These are phyloP conservation scores for Drosophila nasuta DNA, from an alignment of 1,140 invertebrate genomes.

Conservation along the genomic window DNA sequence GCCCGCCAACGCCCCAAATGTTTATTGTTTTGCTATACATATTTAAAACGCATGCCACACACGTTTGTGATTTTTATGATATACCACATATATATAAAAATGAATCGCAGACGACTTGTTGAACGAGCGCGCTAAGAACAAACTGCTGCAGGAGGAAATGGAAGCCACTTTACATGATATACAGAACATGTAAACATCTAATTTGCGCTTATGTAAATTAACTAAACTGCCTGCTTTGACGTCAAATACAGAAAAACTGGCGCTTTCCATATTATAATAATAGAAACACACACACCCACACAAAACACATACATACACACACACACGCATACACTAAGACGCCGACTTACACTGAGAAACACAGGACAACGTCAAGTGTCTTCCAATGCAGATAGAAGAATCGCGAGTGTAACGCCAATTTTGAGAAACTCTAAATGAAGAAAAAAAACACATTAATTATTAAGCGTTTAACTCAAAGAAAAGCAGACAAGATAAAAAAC, in stretches of 20 bases:
- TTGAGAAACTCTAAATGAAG: conserved; percentile 32
- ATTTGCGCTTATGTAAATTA: conserved; percentile 78
- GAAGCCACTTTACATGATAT: conserved; percentile 99
- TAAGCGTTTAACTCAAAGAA: conserved; percentile 53
- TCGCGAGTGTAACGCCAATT: conserved; percentile 54
- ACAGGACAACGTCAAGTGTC: conserved; percentile 67
- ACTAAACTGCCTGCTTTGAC: conserved; percentile 83
- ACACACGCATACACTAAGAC: conserved; percentile 31
- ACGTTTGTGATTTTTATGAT: conserved; percentile 54
- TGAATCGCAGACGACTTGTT: conserved; percentile 94
- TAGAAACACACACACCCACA: conserved; percentile 51
- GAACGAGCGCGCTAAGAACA: conserved; percentile 97
- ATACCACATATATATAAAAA: conserved; percentile 41
- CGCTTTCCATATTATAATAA: conserved; percentile 75
- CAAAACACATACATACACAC: conserved; percentile 41
- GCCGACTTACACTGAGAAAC: conserved; percentile 16
- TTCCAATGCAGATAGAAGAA: conserved; percentile 52
- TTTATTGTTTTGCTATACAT: conserved; percentile 53
- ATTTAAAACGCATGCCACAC: conserved; percentile 33
- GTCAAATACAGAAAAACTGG: conserved; percentile 74
- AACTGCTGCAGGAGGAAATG: conserved; percentile 98
- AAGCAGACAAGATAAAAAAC: conserved; percentile 45
- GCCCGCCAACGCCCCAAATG: conserved; percentile 42
- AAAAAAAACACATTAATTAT: conserved; percentile 40
- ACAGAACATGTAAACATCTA: conserved; percentile 96